These are phyloP conservation scores for Aphaenogaster floridana DNA, from an alignment of 1,140 invertebrate species.

Conservation along the genomic window DNA sequence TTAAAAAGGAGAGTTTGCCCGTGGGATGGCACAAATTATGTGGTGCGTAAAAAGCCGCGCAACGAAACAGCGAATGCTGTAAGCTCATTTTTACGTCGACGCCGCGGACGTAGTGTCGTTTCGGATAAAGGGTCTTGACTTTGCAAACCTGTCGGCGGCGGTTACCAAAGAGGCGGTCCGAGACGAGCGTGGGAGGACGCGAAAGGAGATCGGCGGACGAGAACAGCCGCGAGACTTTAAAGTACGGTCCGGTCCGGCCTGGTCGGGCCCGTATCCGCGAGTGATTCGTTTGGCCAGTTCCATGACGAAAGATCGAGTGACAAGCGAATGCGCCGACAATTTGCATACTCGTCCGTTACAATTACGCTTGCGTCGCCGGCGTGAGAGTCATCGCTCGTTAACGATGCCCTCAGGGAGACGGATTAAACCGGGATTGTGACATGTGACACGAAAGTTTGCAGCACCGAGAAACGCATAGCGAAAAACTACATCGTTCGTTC, in stretches of 20 bases:
- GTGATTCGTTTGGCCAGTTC: slow-evolving; percentile 71
- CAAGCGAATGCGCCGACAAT: slow-evolving; percentile 78
- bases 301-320: slow-evolving; percentile 74
- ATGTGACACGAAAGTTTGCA: slow-evolving; percentile 51
- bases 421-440: slow-evolving; percentile 59
- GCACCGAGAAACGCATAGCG: not conserved
- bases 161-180: slow-evolving; percentile 63
- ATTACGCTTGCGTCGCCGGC: slow-evolving; percentile 71
- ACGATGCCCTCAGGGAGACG: slow-evolving; percentile 56
- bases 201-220: slow-evolving; percentile 69
- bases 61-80: slow-evolving; percentile 66
- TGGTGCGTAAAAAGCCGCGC: slow-evolving; percentile 48
- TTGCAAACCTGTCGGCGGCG: slow-evolving; percentile 70
- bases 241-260: not conserved
- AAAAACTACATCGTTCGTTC: not conserved
- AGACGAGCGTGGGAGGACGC: slow-evolving; percentile 72
- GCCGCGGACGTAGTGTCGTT: slow-evolving; percentile 66
- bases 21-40: slow-evolving; percentile 40
- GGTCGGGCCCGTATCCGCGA: slow-evolving; percentile 14
- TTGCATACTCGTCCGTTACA: slow-evolving; percentile 81
- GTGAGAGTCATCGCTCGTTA: slow-evolving; percentile 67
- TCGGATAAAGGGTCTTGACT: slow-evolving; percentile 63
- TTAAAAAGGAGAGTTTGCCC: slow-evolving; percentile 13
- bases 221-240: slow-evolving; percentile 64
- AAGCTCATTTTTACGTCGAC: slow-evolving; percentile 66